Evolutionary conservation across 2,113 vertebrate species (phyloP), one percentile per base, ranked within the genome.

Genomic region (Psophia crepitans): DNA sequence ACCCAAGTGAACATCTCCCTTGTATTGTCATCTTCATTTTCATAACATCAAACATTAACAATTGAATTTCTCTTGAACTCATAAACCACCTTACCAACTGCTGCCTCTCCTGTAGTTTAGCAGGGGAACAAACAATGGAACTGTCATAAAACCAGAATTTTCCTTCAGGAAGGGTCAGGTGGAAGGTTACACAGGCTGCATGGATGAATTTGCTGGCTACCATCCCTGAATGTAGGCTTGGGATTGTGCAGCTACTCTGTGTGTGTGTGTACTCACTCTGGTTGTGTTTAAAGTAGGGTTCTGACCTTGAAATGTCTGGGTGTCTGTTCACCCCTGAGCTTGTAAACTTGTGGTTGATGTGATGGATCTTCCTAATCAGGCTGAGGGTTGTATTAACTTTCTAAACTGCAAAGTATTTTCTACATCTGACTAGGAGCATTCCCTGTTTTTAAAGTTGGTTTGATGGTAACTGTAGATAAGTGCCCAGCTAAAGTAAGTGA

Each of bases 261-360:
- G 3, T 2, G 5, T 2, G 3, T 32, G 32, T 46, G 17, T 27
- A 3, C 15, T 27, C 14, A 4, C 9, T 35, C 8, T 73, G 53
- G 19, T 19, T 33, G 12, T 66, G 37, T 90, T 53, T 68, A 30
- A 48, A 44, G 53, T 2, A 37, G 37, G 4, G 6, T 11, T 91
- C 44, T 21, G 17, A 21, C 12, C n/a, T 74, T 43, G 32, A 58
- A 11, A 39, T 33, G 4, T 20, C 54, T 65, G 37, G 2, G 1
- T 66, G 3, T 26, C 61, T 58, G 23, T 24, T 87, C 48, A 24
- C 8, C 13, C 13, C 30, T 37, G 24, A 61, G 66, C 20, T 51
- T 75, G 37, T 22, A 18, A 89, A 74, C 32, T 46, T 48, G n/a
- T 54, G 33, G 20, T n/a, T n/a, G 27, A 43, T 41, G 23, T 37